These are phyloP conservation scores for Hylaeus anthracinus DNA, from an alignment of 1,140 invertebrate genomes.

Conservation along the genomic window DNA sequence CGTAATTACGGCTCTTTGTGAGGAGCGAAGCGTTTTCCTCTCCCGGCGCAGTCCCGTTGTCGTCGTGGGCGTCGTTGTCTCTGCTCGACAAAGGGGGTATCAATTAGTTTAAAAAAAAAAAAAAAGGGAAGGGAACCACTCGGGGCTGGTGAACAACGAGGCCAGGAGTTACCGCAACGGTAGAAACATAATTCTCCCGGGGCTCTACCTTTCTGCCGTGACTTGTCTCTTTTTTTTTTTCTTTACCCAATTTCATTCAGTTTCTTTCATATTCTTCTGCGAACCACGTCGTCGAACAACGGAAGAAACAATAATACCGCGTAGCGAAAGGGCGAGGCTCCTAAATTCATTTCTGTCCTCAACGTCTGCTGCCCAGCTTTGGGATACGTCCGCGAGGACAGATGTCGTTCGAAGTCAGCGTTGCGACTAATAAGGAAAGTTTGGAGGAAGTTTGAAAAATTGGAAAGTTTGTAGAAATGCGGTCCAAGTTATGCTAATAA, in stretches of 20 bases:
- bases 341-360: constrained; percentile 38
- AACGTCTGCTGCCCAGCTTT: neutral
- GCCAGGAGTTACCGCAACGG: constrained; percentile 1
- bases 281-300: neutral
- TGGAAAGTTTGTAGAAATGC: no score
- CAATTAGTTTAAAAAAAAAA: constrained; percentile 50
- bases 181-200: constrained; percentile 13
- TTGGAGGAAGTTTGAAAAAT: no score
- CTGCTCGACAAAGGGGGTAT: constrained; percentile 51
- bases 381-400: no score
- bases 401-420: no score
- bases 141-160: constrained; percentile 43
- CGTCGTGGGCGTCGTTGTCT: constrained; percentile 25
- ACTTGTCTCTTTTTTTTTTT: neutral
- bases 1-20: constrained; percentile 59
- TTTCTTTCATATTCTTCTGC: neutral
- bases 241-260: neutral
- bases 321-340: neutral
- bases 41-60: neutral
- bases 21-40: constrained; percentile 21
- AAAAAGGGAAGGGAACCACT: neutral
- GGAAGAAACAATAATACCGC: constrained; percentile 14
- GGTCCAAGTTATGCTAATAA: no score
- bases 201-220: neutral
- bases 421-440: no score